A percentile compares a stretch with the other conserved stretches of the same genome.
Conservation (phyloP, 2,797 vertebrate genomes). For the Sebastes umbrosus region DNA sequence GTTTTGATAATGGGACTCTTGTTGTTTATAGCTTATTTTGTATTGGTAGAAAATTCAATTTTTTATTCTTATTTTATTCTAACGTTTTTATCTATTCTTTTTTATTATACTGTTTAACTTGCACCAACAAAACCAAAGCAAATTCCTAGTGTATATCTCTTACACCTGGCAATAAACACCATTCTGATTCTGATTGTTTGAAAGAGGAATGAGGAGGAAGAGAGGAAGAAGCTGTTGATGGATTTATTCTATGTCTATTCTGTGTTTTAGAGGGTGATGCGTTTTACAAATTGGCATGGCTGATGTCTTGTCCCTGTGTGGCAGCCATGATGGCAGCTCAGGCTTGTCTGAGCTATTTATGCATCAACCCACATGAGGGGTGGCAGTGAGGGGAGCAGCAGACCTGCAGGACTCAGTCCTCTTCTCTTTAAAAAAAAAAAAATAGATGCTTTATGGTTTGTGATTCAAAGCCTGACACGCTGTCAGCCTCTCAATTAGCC, state of each 20-base stretch:
- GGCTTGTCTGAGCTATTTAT: constrained; percentile 20
- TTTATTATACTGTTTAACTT: too few species aligned
- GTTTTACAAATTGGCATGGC: constrained; percentile 25
- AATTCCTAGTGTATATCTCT: too few species aligned
- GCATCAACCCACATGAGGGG: background rate
- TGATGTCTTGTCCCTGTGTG: constrained; percentile 12
- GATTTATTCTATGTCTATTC: background rate
- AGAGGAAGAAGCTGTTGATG: background rate
- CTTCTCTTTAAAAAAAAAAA: background rate
- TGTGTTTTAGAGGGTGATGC: background rate
- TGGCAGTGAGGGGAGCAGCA: constrained; percentile 13
- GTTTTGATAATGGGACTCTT: background rate
- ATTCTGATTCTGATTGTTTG: too few species aligned
- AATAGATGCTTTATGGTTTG: background rate
- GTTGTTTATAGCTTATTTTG: too few species aligned
- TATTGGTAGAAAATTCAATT: too few species aligned
- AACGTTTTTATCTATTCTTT: too few species aligned
- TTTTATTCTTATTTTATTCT: too few species aligned
- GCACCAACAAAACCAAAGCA: too few species aligned
- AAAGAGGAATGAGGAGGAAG: background rate
- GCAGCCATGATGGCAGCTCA: constrained; percentile 59
- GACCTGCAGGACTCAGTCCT: background rate
- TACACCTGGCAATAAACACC: too few species aligned
- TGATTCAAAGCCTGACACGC: background rate
- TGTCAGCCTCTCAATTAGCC: background rate